Base-by-base conservation (phyloP, 2,797 vertebrate species). In the Acestrorhynchus altus region DNA sequence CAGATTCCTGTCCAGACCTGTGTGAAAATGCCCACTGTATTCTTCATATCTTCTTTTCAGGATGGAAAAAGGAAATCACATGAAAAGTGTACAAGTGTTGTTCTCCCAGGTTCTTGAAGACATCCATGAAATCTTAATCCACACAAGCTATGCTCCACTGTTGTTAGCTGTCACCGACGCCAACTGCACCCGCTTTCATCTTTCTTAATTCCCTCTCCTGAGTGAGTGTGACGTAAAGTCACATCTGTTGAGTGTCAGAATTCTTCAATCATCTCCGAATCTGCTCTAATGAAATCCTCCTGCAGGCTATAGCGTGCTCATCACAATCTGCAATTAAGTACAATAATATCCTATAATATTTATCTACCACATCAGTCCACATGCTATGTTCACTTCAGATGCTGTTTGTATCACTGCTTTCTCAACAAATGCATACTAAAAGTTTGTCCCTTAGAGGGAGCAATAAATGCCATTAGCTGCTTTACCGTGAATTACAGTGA, bases 281-380 rank as follows among this genome's bases (percentile, higher is more conserved):
- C 18, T n/a, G 26, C 59, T 35, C 12, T 35, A 65, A 57, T 42
- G 56, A 18, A 22, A 57, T 16, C 1, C 12, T 76, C 66, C 60
- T 65, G 64, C 28, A 72, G 51, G 28, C 35, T 51, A 54, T 31
- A 66, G 28, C 31, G 15, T 64, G 51, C 35, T 28, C 8, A 16
- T 66, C 63, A 40, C 18, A 18, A 22, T 66, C 73, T 76, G 60
- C 18, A 76, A 71, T n/a, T n/a, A n/a, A n/a, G n/a, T 13, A 51
- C 49, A 66, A 66, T n/a, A n/a, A n/a, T n/a, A n/a, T n/a, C n/a
- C n/a, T n/a, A n/a, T n/a, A n/a, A n/a, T n/a, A n/a, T n/a, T n/a
- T n/a, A n/a, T n/a, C n/a, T n/a, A n/a, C n/a, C n/a, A n/a, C n/a
- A n/a, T n/a, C n/a, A n/a, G n/a, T n/a, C n/a, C n/a, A n/a, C n/a